Conservation (phyloP, 53 echinoderm and acorn worm genomes). For the Patiria pectinifera region DNA sequence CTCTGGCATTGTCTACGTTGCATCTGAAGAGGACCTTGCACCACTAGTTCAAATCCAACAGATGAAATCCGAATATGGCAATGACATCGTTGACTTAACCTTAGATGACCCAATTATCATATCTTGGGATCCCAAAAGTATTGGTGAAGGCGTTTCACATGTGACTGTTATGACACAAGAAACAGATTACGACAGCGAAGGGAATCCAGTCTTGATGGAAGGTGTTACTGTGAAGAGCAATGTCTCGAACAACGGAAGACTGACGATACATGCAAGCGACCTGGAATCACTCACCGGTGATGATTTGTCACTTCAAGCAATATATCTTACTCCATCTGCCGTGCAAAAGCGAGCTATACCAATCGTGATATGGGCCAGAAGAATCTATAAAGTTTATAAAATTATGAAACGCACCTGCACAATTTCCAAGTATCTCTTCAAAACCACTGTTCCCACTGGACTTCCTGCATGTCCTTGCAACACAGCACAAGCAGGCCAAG, state of each 20-base stretch:
- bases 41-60: neutral
- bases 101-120: no score
- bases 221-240: no score
- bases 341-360: no score
- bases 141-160: no score
- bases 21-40: slow-evolving; percentile 58
- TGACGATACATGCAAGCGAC: slow-evolving; percentile 6
- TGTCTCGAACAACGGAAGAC: no score
- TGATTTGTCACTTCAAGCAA: no score
- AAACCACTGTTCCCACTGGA: neutral
- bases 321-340: slow-evolving; percentile 28
- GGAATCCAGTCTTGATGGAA: no score
- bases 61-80: neutral
- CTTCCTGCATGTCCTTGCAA: slow-evolving; percentile 68
- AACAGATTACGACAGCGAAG: no score
- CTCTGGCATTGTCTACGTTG: slow-evolving; percentile 65
- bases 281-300: no score
- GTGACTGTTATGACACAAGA: no score
- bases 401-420: neutral
- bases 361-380: no score
- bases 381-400: neutral
- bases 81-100: neutral
- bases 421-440: neutral
- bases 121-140: no score
- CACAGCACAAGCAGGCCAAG: slow-evolving; percentile 34